Percentiles rank a stretch among this genome's conserved stretches.
These are phyloP conservation scores for fruit fly (Drosophila melanogaster) DNA, from an alignment of 1,140 invertebrate species.

Conservation along the genomic window Release_6_plus_ISO1_MT NT_037436.4:967501-968000, in stretches of 20 bases:
- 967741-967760: constrained; percentile 67
- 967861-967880: constrained; percentile 47
- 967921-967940: constrained; percentile 40
- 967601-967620: constrained; percentile 42
- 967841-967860: constrained; percentile 51
- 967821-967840: constrained; percentile 72
- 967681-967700: constrained; percentile 59
- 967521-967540: constrained; percentile 70
- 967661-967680: constrained; percentile 54
- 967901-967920: no score
- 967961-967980: constrained; percentile 66
- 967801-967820: constrained; percentile 52
- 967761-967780: constrained; percentile 61
- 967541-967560: constrained; percentile 30
- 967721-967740: constrained; percentile 75
- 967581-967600: constrained; percentile 28
- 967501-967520: constrained; percentile 76
- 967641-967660: constrained; percentile 39
- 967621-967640: constrained; percentile 39
- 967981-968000: constrained; percentile 34
- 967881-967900: constrained; percentile 1
- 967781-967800: constrained; percentile 36
- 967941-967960: constrained; percentile 75
- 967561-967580: neutral
- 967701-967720: constrained; percentile 27